These are phyloP conservation scores for Yoshiicerus persimilis DNA, from an alignment of 1,140 invertebrate genomes.

Conservation along the genomic window DNA sequence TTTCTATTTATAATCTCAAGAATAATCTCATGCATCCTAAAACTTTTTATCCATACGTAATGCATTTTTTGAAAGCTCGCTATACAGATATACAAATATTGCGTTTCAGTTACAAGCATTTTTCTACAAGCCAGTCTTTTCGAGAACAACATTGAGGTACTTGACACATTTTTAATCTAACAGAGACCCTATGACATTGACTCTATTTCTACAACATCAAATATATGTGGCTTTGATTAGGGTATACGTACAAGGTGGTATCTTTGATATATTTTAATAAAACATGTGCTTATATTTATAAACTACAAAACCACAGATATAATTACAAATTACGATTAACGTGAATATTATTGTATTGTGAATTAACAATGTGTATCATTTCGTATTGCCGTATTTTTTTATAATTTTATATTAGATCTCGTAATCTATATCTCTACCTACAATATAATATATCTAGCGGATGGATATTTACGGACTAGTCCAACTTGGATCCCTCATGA, in stretches of 20 bases:
- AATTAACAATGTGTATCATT: too few relatives aligned
- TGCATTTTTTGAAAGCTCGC: not conserved
- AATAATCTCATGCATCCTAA: not conserved
- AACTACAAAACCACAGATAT: too few relatives aligned
- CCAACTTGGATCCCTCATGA: not conserved
- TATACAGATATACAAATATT: not conserved
- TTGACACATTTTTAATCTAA: not conserved
- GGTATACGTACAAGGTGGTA: not conserved
- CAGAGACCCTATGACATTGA: not conserved
- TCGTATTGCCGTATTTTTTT: not conserved
- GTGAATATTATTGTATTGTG: too few relatives aligned
- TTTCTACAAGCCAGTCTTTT: not conserved
- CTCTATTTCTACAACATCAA: slow-evolving; percentile 3
- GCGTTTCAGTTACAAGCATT: not conserved
- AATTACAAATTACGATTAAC: too few relatives aligned
- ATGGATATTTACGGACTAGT: not conserved
- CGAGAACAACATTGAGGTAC: not conserved
- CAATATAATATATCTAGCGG: not conserved
- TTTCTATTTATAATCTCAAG: not conserved
- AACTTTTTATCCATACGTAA: not conserved
- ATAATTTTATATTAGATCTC: not conserved
- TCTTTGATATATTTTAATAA: too few relatives aligned
- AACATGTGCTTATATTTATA: too few relatives aligned
- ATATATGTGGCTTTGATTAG: not conserved
- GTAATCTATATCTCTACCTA: not conserved